Evolutionary conservation across 1,140 invertebrate species (phyloP).

Genomic region (Rhagoletis pomonella): DNA sequence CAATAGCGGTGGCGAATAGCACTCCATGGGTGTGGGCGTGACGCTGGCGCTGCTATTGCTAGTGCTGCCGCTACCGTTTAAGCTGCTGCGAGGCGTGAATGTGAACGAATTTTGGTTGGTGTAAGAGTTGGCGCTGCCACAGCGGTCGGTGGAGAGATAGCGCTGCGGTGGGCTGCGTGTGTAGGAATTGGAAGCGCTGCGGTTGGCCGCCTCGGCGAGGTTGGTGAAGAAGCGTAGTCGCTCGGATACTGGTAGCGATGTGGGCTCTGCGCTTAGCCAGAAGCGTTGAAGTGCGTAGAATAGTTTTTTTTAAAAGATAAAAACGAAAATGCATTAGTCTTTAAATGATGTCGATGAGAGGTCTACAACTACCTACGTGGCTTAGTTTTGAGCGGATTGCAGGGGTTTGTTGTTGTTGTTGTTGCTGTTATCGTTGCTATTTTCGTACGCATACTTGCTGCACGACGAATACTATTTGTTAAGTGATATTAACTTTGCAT

Average conservation of each 20-base stretch:
- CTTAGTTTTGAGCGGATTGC: conserved; percentile 53
- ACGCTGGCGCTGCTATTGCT: conserved; percentile 61
- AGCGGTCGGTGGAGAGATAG: conserved; percentile 1
- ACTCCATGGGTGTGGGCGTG: conserved; percentile 68
- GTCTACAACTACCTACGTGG: conserved; percentile 53
- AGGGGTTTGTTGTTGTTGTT: conserved; percentile 32
- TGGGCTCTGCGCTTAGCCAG: conserved; percentile 63
- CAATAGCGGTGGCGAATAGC: conserved; percentile 36
- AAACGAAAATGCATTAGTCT: background rate
- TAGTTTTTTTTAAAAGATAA: conserved; percentile 7
- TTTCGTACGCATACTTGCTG: conserved; percentile 15
- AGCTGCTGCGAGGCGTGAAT: conserved; percentile 59
- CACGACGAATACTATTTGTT: background rate
- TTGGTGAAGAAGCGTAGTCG: conserved; percentile 70
- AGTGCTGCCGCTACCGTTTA: conserved; percentile 57
- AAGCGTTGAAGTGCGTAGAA: background rate
- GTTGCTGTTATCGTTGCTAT: background rate
- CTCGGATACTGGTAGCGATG: conserved; percentile 70
- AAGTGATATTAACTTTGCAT: background rate
- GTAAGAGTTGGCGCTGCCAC: conserved; percentile 45
- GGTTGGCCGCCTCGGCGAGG: conserved; percentile 61
- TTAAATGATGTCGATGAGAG: background rate
- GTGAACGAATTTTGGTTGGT: conserved; percentile 28
- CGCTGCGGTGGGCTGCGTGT: conserved; percentile 63
- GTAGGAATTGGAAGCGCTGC: conserved; percentile 61